Evolutionary conservation across 2,888 invertebrate genomes (phyloP).

Genomic region (Eupithecia dodoneata): DNA sequence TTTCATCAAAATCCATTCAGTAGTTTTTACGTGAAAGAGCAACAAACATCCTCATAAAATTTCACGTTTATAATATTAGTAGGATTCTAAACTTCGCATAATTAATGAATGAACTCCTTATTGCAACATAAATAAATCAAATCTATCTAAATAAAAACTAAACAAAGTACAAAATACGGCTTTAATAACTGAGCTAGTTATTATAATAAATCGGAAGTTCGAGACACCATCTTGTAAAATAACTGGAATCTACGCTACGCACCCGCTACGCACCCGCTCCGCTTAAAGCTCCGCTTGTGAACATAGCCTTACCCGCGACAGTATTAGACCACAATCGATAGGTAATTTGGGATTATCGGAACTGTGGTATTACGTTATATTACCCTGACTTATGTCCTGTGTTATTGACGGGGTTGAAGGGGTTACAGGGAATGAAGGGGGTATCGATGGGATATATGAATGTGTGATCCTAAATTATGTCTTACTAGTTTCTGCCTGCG

Average conservation of each 20-base stretch:
- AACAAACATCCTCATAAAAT: too few relatives aligned
- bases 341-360: slow-evolving; percentile 33
- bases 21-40: too few relatives aligned
- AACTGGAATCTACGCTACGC: neutral
- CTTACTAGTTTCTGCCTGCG: neutral
- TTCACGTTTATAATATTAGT: too few relatives aligned
- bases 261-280: neutral
- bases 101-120: too few relatives aligned
- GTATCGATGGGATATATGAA: neutral
- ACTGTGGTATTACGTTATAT: slow-evolving; percentile 3
- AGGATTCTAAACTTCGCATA: too few relatives aligned
- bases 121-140: too few relatives aligned
- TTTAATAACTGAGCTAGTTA: neutral
- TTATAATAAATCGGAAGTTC: neutral
- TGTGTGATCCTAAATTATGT: neutral
- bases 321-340: slow-evolving; percentile 36
- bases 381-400: slow-evolving; percentile 5
- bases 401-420: neutral
- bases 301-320: neutral
- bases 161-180: too few relatives aligned
- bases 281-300: neutral
- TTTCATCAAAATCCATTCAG: too few relatives aligned
- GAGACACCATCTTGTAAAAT: neutral
- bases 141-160: too few relatives aligned
- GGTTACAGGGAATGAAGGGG: neutral